A percentile compares a stretch with the other conserved stretches of the same genome.
Evolutionary conservation across 2,888 invertebrate species (phyloP).

Genomic region (Rhagophthalmus giganteus): DNA sequence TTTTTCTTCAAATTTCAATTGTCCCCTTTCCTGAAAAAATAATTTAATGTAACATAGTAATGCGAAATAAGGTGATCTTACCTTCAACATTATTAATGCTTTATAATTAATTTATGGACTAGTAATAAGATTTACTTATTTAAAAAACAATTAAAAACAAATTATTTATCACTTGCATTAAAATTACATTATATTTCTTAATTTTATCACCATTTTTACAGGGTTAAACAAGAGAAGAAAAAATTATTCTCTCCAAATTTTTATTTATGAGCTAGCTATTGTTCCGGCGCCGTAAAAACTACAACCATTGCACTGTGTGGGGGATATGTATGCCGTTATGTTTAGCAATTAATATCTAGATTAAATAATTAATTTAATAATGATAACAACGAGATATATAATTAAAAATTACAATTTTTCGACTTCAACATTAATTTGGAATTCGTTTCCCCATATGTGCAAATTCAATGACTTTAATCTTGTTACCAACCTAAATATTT

Average conservation of each 20-base stretch:
- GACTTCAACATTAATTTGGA: neutral
- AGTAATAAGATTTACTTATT: neutral
- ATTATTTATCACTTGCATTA: neutral
- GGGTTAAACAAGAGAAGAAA: too few species aligned
- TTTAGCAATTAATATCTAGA: neutral
- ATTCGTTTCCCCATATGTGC: too few species aligned
- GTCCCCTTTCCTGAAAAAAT: conserved; percentile 70
- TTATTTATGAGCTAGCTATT: neutral
- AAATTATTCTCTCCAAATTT: neutral
- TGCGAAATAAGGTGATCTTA: neutral
- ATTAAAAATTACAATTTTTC: neutral
- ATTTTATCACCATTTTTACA: neutral
- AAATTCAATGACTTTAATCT: too few species aligned
- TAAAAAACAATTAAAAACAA: neutral
- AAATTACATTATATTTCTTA: neutral
- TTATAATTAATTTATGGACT: neutral
- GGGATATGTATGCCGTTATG: too few species aligned
- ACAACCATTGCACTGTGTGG: too few species aligned
- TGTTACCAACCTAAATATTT: too few species aligned
- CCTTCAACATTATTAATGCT: conserved; percentile 3
- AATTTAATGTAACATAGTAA: neutral
- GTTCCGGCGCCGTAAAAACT: neutral
- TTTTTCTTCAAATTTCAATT: conserved; percentile 90
- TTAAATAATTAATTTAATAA: neutral
- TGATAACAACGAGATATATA: neutral